Conservation (phyloP, 2,888 invertebrate genomes). For the Pristionchus arcanus region DNA sequence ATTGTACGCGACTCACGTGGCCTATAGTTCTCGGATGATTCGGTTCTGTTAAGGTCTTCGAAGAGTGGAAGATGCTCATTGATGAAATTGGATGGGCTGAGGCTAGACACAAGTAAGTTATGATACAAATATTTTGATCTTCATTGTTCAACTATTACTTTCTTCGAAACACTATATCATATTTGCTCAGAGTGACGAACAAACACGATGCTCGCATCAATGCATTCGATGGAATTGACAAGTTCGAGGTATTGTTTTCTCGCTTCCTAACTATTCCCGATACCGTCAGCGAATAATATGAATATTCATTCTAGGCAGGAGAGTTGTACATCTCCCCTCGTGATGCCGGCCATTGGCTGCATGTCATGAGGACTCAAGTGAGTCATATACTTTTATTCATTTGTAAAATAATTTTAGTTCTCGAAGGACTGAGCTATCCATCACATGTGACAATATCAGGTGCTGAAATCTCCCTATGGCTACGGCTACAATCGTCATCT, state of each 20-base stretch:
- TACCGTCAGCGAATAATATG: not conserved
- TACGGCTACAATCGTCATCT: slow-evolving; percentile 73
- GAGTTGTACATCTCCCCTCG: slow-evolving; percentile 76
- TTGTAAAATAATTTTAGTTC: not conserved
- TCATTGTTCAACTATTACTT: not conserved
- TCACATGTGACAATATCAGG: slow-evolving; percentile 55
- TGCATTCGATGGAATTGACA: slow-evolving; percentile 70
- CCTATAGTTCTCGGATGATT: not conserved
- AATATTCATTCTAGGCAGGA: slow-evolving; percentile 60
- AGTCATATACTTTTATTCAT: not conserved
- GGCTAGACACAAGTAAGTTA: slow-evolving; percentile 65
- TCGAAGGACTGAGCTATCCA: too few relatives aligned
- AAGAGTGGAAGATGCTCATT: slow-evolving; percentile 71
- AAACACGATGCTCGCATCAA: slow-evolving; percentile 69
- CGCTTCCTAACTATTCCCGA: not conserved
- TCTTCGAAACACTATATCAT: not conserved
- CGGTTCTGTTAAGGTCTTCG: slow-evolving; percentile 61
- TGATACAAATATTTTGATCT: not conserved
- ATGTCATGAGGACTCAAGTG: slow-evolving; percentile 75
- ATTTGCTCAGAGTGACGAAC: slow-evolving; percentile 67
- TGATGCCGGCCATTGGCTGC: slow-evolving; percentile 74
- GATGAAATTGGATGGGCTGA: slow-evolving; percentile 73
- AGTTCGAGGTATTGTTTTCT: slow-evolving; percentile 66
- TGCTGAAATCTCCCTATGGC: slow-evolving; percentile 73
- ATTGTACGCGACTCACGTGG: not conserved